These are phyloP conservation scores for Chaetodon trifasciatus DNA, from an alignment of 2,797 vertebrate genomes.

Conservation along the genomic window DNA sequence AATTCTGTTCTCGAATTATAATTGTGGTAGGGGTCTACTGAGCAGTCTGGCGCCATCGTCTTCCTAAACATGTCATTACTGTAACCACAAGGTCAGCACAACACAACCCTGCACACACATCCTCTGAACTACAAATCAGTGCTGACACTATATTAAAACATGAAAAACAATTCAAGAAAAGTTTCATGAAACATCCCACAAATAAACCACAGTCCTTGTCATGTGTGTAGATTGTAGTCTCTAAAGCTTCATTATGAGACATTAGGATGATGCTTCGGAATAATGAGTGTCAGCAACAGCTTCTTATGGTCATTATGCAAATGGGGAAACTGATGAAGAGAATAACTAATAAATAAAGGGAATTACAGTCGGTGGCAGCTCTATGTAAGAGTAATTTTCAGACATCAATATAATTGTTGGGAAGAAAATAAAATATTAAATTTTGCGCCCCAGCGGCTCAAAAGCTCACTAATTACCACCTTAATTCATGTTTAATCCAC, in stretches of 20 bases:
- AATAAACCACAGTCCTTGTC: conserved; percentile 38
- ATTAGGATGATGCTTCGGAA: conserved; percentile 22
- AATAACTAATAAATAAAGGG: neutral
- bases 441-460: neutral
- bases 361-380: neutral
- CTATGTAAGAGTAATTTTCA: neutral
- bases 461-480: neutral
- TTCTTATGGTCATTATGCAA: neutral
- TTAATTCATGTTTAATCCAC: neutral
- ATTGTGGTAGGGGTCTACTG: conserved; percentile 68
- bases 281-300: neutral
- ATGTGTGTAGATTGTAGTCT: conserved; percentile 5
- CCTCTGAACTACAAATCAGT: conserved; percentile 33
- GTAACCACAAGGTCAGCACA: conserved; percentile 83
- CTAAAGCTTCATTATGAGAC: neutral
- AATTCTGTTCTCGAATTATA: conserved; percentile 67
- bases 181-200: conserved; percentile 44
- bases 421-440: neutral
- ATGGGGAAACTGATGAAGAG: neutral
- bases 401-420: neutral
- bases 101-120: conserved; percentile 39
- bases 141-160: conserved; percentile 40
- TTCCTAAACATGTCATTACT: conserved; percentile 88
- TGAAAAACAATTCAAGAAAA: conserved; percentile 42
- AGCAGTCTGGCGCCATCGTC: conserved; percentile 86